Conservation (phyloP, 2,888 invertebrate species). For the Ctenicera cuprea region DNA sequence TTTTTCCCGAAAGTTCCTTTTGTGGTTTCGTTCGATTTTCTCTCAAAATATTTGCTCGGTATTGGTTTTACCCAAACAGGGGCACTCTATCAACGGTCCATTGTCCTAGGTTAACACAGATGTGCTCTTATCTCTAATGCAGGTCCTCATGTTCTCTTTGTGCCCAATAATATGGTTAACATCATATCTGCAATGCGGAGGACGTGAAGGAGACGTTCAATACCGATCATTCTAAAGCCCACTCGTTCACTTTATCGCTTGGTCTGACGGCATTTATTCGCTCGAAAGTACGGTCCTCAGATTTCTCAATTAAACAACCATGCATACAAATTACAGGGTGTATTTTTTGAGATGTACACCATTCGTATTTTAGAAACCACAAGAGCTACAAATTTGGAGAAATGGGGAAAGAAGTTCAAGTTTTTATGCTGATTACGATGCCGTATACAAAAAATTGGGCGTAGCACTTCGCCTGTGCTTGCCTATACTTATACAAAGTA, state of each 20-base stretch:
- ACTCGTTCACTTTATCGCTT: conserved; percentile 25
- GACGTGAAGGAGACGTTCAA: conserved; percentile 32
- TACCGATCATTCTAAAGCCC: conserved; percentile 35
- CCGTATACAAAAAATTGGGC: too few species aligned
- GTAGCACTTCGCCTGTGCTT: too few species aligned
- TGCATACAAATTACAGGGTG: too few species aligned
- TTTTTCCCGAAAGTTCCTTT: too few species aligned
- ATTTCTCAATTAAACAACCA: background rate
- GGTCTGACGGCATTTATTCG: background rate
- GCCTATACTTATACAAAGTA: too few species aligned
- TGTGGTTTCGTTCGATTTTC: background rate
- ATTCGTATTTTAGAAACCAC: too few species aligned
- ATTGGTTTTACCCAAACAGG: background rate
- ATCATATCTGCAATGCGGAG: conserved; percentile 43
- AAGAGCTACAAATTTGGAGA: too few species aligned
- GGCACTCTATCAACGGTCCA: conserved; percentile 18
- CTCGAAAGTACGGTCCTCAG: background rate
- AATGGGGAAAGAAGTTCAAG: too few species aligned
- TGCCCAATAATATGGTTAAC: conserved; percentile 12
- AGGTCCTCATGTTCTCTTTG: conserved; percentile 24
- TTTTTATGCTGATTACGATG: too few species aligned
- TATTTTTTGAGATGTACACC: too few species aligned
- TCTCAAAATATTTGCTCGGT: conserved; percentile 14
- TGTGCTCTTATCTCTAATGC: conserved; percentile 31
- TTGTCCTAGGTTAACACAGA: conserved; percentile 29